Evolutionary conservation across 2,797 vertebrate genomes (phyloP).

Genomic region (Tokudaia muenninki): DNA sequence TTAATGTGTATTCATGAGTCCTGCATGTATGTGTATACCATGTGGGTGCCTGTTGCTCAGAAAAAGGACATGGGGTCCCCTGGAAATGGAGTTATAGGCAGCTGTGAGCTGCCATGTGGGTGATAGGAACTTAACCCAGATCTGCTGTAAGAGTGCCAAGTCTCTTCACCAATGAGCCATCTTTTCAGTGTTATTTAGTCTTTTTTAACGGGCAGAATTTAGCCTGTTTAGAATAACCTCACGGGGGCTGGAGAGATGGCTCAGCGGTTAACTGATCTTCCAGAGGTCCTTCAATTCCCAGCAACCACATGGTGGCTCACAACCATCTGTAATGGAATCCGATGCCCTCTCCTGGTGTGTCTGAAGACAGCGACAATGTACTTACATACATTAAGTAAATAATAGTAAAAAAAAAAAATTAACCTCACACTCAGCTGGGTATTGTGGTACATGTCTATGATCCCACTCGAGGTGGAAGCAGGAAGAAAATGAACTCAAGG

Average conservation of each 20-base stretch:
- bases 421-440: not conserved
- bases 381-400: too few species aligned
- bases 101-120: not conserved
- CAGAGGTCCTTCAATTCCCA: too few species aligned
- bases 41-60: not conserved
- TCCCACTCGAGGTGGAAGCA: not conserved
- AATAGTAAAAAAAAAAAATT: not conserved
- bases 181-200: not conserved
- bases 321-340: too few species aligned
- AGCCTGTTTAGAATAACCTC: slow-evolving; percentile 39
- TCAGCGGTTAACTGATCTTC: too few species aligned
- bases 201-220: not conserved
- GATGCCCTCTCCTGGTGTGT: too few species aligned
- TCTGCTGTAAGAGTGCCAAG: not conserved
- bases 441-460: not conserved
- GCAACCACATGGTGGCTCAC: too few species aligned
- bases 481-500: not conserved
- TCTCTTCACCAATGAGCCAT: not conserved
- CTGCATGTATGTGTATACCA: not conserved
- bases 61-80: not conserved
- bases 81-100: not conserved
- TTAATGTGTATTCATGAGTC: not conserved
- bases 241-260: too few species aligned
- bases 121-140: not conserved
- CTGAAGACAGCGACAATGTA: too few species aligned